Base-by-base conservation (phyloP, 2,797 vertebrate genomes). In the Varecia variegata region DNA sequence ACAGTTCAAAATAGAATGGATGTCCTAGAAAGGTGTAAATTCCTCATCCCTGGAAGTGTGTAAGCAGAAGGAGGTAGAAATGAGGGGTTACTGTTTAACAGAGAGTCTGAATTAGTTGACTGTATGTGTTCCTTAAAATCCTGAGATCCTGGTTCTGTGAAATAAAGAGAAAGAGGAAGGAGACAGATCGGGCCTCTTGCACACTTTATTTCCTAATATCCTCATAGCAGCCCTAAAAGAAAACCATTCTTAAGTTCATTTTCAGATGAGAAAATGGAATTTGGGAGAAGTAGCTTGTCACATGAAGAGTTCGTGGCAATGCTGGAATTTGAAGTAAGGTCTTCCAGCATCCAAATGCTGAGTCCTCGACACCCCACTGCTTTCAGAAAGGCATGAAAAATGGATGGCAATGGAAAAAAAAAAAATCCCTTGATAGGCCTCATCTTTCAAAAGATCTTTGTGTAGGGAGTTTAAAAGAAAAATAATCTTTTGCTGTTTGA, bases 201-300 rank as follows among this genome's bases (percentile, higher is more conserved):
- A 76, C 15, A 43, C 21, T 86, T 80, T 85, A 76, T 88, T 68
- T 73, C 35, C 27, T 54, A 71, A 68, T 40, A 67, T 43, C 35
- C 65, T 81, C 77, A 88, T 9, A 65, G 54, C 50, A 67, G 7
- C 14, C 79, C 17, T 35, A 30, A 47, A 62, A 58, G 7, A 12
- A 74, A 90, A 77, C 20, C 50, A 68, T 56, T 43, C 85, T 83
- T 68, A 65, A 76, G 68, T 1, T 8, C 18, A 52, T 79, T 97
- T 90, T 96, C 81, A 96, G 35, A 62, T 14, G 12, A 88, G 45
- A 91, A 88, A 76, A 80, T 52, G 54, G 62, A 71, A 83, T 79
- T 94, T 83, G 30, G 50, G 45, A 74, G 70, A 92, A n/a, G 87
- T 38, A 17, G 20, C 38, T 65, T 95, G 6, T 90, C 68, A 91